Evolutionary conservation across 2,888 invertebrate species (phyloP).

Genomic region (Leptinotarsa tumamoca): DNA sequence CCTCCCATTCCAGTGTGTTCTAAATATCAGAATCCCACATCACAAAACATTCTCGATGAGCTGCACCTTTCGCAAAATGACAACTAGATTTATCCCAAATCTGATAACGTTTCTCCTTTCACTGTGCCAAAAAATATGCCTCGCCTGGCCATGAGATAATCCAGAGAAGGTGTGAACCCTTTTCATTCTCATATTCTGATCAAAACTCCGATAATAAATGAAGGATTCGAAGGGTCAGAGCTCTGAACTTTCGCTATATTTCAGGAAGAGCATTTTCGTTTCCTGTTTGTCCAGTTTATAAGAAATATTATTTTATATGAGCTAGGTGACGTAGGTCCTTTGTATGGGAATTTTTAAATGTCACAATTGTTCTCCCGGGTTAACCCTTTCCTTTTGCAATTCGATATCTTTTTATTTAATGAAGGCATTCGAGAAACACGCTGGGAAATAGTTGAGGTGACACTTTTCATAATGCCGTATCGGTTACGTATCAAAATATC

Average conservation of each 20-base stretch:
- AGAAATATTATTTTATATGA: constrained; percentile 1
- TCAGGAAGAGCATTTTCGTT: constrained; percentile 20
- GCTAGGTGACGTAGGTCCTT: constrained; percentile 10
- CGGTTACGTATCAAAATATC: constrained; percentile 39
- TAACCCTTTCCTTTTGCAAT: constrained; percentile 28
- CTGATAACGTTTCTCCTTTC: constrained; percentile 35
- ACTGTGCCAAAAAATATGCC: constrained; percentile 30
- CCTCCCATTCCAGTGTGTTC: background rate
- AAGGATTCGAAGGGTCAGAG: constrained; percentile 16
- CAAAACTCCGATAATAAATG: constrained; percentile 21
- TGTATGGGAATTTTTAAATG: constrained; percentile 11
- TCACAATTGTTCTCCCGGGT: constrained; percentile 17
- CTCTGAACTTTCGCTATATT: constrained; percentile 12
- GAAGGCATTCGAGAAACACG: constrained; percentile 19
- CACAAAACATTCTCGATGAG: background rate
- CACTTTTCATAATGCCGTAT: constrained; percentile 19
- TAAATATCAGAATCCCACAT: constrained; percentile 13
- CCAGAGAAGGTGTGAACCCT: constrained; percentile 51
- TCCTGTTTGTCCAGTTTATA: constrained; percentile 34
- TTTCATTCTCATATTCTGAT: constrained; percentile 33
- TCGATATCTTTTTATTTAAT: constrained; percentile 26
- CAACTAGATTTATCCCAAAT: constrained; percentile 39
- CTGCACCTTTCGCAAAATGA: constrained; percentile 30
- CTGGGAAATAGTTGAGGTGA: constrained; percentile 24
- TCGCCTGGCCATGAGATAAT: constrained; percentile 42